Evolutionary conservation across 2,113 vertebrate genomes (phyloP).

Genomic region (Anolis carolinensis): DNA sequence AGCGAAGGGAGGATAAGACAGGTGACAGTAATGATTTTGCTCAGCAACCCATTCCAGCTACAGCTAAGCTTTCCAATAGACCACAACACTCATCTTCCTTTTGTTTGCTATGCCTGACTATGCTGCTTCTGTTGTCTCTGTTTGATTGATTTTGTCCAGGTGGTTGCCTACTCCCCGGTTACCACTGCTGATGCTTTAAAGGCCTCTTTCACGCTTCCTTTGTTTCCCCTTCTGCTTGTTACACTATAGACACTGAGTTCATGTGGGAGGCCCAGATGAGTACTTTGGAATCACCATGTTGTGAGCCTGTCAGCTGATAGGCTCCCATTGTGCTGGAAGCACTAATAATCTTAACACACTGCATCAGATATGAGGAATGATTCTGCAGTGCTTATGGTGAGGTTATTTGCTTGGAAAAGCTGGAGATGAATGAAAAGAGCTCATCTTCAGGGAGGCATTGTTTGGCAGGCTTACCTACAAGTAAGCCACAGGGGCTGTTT

Average conservation of each 20-base stretch:
- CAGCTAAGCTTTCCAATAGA: neutral
- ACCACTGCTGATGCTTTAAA: slow-evolving; percentile 8
- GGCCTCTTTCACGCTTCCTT: slow-evolving; percentile 14
- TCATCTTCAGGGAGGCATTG: slow-evolving; percentile 16
- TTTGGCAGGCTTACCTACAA: slow-evolving; percentile 12
- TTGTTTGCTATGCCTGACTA: neutral
- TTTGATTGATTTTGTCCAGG: neutral
- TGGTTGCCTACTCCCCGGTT: neutral
- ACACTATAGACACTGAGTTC: neutral
- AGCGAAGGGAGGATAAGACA: neutral
- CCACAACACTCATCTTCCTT: slow-evolving; percentile 1
- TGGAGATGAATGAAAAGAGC: slow-evolving; percentile 37
- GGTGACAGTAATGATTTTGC: neutral
- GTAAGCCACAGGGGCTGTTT: slow-evolving; percentile 44
- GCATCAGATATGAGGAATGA: neutral
- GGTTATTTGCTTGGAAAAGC: slow-evolving; percentile 20
- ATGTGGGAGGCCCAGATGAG: neutral
- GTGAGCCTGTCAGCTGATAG: neutral
- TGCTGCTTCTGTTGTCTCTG: neutral
- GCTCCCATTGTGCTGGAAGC: neutral
- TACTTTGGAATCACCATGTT: neutral
- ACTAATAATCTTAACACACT: neutral
- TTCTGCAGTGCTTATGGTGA: neutral
- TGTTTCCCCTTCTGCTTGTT: neutral
- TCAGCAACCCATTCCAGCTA: neutral